Base-by-base conservation (phyloP, 2,888 invertebrate species). In the Tanaodytes sp. region DNA sequence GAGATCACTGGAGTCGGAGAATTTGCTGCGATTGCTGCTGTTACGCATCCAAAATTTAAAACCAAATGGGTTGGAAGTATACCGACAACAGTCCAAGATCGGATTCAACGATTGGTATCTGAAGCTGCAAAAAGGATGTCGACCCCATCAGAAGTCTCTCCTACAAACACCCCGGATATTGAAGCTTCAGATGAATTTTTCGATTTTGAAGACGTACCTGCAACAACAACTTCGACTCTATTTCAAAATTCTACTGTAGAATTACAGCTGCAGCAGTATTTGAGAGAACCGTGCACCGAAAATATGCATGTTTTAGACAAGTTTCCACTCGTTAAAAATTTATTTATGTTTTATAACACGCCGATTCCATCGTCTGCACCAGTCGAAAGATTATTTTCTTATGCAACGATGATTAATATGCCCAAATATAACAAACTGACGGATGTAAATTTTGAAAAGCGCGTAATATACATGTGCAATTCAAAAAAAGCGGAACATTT, bases 301-400 rank as follows among this genome's bases (percentile, higher is more conserved):
- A n/a, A n/a, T n/a, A n/a, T n/a, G n/a, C n/a, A n/a, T n/a, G n/a
- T n/a, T n/a, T n/a, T 43, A 11, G 19, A 42, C 11, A 20, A 20
- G 1, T 9, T 43, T 8, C 31, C 54, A 1, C 11, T 55, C 2
- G 33, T 55, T 11, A 15, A 11, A 2, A n/a, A 42, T 15, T 14
- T 33, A 11, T 64, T 64, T 23, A 11, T 45, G 0, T 27, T 36
- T 1, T 66, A 40, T 18, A 66, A 66, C 19, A 66, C 65, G 6
- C 30, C 52, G 1, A 39, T 59, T 23, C 51, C 59, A 3, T 66
- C 54, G 5, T 66, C 65, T 6, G 65, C 58, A 4, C 52, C 65
- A 1, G 65, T 66, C 1, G 65, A 59, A 20, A 11, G 58, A 2
- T 11, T 66, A 1, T 66, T 66, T 36, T 46, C 52, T 0, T 52